A percentile compares a stretch with the other conserved stretches of the same genome.
phyloP scores from a whole-genome alignment of 2,888 invertebrate genomes.

The Acrobasis suavella region DNA sequence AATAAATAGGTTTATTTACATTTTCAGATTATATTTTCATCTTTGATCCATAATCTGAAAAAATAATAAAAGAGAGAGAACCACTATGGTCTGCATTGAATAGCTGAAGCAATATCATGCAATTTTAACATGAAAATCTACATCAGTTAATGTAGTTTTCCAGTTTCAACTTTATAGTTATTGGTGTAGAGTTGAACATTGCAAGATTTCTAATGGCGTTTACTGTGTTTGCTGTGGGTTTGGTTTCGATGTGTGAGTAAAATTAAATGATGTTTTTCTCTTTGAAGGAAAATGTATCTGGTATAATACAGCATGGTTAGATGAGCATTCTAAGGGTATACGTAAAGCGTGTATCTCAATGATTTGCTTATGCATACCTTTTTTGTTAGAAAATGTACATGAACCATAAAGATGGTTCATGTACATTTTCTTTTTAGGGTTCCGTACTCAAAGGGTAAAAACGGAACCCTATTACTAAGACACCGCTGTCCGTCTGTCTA shows the following conservation, averaged over 20 bases:
- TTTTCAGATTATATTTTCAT: slow-evolving; percentile 26
- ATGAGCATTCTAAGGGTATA: slow-evolving; percentile 57
- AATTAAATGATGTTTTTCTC: slow-evolving; percentile 68
- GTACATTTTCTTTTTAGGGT: no score
- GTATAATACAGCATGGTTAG: slow-evolving; percentile 62
- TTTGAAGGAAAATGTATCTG: slow-evolving; percentile 64
- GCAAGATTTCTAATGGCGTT: neutral
- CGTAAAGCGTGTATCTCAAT: slow-evolving; percentile 35
- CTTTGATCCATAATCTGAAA: slow-evolving; percentile 46
- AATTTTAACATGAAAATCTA: slow-evolving; percentile 1
- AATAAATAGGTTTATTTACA: no score
- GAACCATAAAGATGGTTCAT: no score
- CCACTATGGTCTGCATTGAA: slow-evolving; percentile 52
- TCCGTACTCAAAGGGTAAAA: no score
- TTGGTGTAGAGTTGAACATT: slow-evolving; percentile 21
- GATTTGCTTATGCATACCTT: slow-evolving; percentile 4
- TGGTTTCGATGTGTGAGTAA: slow-evolving; percentile 48
- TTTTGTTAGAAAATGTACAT: neutral
- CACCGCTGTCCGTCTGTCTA: no score
- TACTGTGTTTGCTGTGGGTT: slow-evolving; percentile 25
- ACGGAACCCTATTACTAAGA: no score
- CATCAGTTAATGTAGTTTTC: slow-evolving; percentile 19
- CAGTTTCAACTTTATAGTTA: neutral
- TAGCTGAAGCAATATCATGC: slow-evolving; percentile 52
- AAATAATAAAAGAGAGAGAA: slow-evolving; percentile 38